Evolutionary conservation across 2,797 vertebrate species (phyloP).

Genomic region (Falco cherrug): DNA sequence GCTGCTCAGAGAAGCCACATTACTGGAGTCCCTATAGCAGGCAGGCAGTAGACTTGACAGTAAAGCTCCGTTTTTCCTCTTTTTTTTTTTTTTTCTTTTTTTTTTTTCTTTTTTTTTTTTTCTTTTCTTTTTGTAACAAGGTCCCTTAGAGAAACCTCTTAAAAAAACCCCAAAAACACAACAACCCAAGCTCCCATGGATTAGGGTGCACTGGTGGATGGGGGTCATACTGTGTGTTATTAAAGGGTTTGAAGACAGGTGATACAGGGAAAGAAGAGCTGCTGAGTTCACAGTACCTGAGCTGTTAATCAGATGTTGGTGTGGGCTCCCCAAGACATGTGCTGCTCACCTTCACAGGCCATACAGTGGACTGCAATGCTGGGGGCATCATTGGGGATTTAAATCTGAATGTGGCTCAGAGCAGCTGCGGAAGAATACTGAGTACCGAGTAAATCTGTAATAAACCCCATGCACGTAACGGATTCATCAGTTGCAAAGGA

Average conservation of each 20-base stretch:
- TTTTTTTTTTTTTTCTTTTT: too few relatives aligned
- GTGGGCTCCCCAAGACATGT: neutral
- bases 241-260: neutral
- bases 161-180: rapidly evolving
- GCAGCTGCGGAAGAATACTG: neutral
- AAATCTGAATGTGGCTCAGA: neutral
- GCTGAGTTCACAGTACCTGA: neutral
- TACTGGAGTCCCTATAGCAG: neutral
- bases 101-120: neutral
- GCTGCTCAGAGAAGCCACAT: neutral
- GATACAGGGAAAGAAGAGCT: neutral
- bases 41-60: neutral
- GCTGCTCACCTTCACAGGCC: neutral
- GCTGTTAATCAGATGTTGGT: neutral
- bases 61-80: neutral
- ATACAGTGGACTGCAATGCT: neutral
- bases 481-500: neutral
- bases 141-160: neutral
- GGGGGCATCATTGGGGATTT: neutral
- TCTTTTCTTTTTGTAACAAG: too few relatives aligned
- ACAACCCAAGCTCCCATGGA: neutral
- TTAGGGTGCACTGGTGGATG: neutral
- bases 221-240: neutral
- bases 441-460: rapidly evolving
- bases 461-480: neutral